Evolutionary conservation across 2,797 vertebrate genomes (phyloP).

Genomic region (Megaceryle alcyon): DNA sequence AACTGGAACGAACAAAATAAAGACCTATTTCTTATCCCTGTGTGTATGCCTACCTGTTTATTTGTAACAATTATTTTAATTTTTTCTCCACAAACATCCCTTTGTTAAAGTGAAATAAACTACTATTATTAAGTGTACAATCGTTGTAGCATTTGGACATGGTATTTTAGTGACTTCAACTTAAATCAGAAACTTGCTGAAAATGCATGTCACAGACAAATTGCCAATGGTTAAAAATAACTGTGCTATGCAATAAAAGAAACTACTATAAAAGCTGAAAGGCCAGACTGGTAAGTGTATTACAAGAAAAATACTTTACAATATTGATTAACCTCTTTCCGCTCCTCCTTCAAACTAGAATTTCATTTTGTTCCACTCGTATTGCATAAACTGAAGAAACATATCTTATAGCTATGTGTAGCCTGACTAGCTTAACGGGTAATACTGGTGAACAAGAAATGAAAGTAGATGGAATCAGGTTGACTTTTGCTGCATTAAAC

Average conservation of each 20-base stretch:
- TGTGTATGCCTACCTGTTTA: not conserved
- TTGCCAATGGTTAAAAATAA: not conserved
- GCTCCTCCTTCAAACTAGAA: not conserved
- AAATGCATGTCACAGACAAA: not conserved
- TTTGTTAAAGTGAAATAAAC: not conserved
- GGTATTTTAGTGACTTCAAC: not conserved
- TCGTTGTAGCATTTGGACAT: not conserved
- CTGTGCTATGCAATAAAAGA: not conserved
- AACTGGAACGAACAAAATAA: not conserved
- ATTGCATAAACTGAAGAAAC: not conserved
- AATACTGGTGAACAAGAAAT: not conserved
- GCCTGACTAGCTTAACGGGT: not conserved
- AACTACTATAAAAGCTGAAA: not conserved
- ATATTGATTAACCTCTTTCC: not conserved
- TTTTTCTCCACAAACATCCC: not conserved
- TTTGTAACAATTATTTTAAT: not conserved
- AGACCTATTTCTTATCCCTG: not conserved
- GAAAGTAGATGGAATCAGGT: not conserved
- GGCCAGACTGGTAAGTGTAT: not conserved
- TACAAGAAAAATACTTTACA: not conserved
- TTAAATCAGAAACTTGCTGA: not conserved
- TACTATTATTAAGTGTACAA: not conserved
- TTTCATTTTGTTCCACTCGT: not conserved
- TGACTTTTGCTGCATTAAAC: not conserved
- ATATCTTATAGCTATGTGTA: not conserved